phyloP scores from a whole-genome alignment of 2,113 vertebrate species.

The Lasiurus cinereus region DNA sequence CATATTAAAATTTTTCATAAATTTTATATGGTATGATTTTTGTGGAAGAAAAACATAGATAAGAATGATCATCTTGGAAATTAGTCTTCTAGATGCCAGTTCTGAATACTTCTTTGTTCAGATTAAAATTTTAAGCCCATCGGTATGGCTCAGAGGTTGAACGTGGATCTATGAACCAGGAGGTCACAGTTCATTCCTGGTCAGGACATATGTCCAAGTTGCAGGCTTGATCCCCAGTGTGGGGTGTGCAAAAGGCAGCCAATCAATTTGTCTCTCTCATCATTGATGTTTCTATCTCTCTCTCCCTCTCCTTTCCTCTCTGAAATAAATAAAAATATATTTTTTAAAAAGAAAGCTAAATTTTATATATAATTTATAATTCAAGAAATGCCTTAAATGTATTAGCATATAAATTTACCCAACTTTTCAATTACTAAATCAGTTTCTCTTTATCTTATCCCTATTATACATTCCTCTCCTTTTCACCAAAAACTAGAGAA shows the following conservation, averaged over 20 bases:
- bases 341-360: background rate
- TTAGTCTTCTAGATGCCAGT: background rate
- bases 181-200: no score
- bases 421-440: background rate
- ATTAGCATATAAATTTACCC: background rate
- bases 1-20: background rate
- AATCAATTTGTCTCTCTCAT: no score
- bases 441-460: background rate
- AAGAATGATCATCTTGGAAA: background rate
- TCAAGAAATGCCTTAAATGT: background rate
- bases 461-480: background rate
- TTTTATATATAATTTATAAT: background rate
- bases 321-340: no score
- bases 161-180: no score
- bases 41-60: background rate
- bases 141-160: no score
- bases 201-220: no score
- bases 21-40: background rate
- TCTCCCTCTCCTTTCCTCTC: no score
- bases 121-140: background rate
- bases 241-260: no score
- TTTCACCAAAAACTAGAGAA: background rate
- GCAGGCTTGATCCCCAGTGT: no score
- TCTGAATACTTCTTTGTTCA: background rate
- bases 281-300: no score